Base-by-base conservation (phyloP, 2,113 vertebrate species). In the Pimephales promelas region DNA sequence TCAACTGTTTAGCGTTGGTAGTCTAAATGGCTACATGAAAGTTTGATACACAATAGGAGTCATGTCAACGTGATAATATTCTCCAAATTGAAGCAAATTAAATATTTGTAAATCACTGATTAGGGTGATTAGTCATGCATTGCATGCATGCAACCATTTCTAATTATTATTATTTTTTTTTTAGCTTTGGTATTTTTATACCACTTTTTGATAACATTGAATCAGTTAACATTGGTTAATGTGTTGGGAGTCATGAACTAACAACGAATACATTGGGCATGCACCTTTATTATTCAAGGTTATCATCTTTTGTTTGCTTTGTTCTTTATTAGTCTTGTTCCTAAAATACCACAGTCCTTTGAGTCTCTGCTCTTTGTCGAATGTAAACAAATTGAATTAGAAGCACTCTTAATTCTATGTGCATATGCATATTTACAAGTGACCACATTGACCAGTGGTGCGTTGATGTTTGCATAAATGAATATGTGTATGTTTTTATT, bases 321-420 rank as follows among this genome's bases (percentile, higher is more conserved):
- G 87, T 90, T 88, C 83, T 89, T 45, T 71, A 14, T 86, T 89
- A n/a, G 54, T 34, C 79, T 87, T 64, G 3, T 81, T 91, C 91
- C 90, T 89, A 79, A 5, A 87, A 86, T 90, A 49, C 64, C 18
- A 3, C 57, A 18, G 84, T 88, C 87, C 89, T 89, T 81, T 79
- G 83, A 87, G 90, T 86, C 81, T 93, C 88, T 86, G 79, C 87
- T 88, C 87, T 88, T 78, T 90, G 91, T 84, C 88, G 88, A 87
- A 88, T 88, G 87, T 86, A 83, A 92, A 89, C 88, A 88, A 66
- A 89, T 88, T 84, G 87, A 91, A 92, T 91, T 88, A 83, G 83
- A 84, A 22, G n/a, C 26, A 36, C 31, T 59, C 52, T 49, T 57
- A 54, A 34, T 13, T 79, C 34, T 59, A 3, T 66, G 47, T 68